phyloP scores from a whole-genome alignment of 2,113 vertebrate genomes.

The Albula goreensis region DNA sequence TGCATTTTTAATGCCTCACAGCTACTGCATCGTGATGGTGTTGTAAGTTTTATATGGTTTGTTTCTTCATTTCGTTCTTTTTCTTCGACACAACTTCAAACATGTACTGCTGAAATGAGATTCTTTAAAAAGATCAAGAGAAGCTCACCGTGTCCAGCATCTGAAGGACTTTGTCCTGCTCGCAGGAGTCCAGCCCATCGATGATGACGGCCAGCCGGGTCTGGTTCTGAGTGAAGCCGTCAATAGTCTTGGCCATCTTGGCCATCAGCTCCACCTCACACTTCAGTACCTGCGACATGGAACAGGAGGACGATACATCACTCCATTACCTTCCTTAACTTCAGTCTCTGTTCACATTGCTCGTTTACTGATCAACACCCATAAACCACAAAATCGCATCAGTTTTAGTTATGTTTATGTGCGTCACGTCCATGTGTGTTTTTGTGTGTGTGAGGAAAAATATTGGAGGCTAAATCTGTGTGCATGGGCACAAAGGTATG shows the following conservation, averaged over 20 bases:
- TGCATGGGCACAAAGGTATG: too few species aligned
- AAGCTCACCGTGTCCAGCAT: slow-evolving; percentile 91
- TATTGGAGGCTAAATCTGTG: not conserved
- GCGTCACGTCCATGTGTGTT: not conserved
- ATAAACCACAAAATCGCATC: not conserved
- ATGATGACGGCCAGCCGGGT: slow-evolving; percentile 93
- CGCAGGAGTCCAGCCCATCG: slow-evolving; percentile 93
- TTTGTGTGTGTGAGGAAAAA: not conserved
- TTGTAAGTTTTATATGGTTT: too few species aligned
- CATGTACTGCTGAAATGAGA: too few species aligned
- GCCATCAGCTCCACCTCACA: slow-evolving; percentile 97
- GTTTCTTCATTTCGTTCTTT: too few species aligned
- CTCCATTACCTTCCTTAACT: not conserved
- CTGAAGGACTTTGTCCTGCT: slow-evolving; percentile 97
- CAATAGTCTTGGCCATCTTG: slow-evolving; percentile 93
- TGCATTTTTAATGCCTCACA: too few species aligned
- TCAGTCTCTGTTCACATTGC: not conserved
- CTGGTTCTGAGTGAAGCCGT: slow-evolving; percentile 96
- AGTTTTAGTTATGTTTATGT: too few species aligned
- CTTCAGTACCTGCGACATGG: slow-evolving; percentile 82
- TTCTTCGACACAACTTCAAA: too few species aligned
- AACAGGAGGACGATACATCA: not conserved
- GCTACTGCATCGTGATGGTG: too few species aligned
- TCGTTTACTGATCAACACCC: not conserved
- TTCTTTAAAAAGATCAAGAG: not conserved